Evolutionary conservation across 2,888 invertebrate genomes (phyloP), one percentile per base, ranked within the genome.

Genomic region (Hirtodrosophila duncani): DNA sequence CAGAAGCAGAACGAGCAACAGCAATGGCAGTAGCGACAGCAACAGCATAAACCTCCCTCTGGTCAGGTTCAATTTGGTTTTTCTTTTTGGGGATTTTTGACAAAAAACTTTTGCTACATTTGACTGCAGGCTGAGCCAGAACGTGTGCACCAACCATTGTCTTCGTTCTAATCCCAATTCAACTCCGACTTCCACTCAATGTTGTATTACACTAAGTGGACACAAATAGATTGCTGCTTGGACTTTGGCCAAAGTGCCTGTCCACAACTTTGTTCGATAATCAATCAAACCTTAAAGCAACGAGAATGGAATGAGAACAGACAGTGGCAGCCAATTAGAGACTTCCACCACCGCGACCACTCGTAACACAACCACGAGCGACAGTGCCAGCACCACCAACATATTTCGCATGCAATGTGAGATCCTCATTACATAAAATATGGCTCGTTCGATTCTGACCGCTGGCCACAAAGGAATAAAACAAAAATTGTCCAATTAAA

Each of bases 221-320:
- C 83, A 82, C 78, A 84, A 85, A 83, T 80, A 83, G 85, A 85
- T 84, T 86, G 74, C 27, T 52, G 46, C 37, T 49, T 50, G 45
- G 45, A 48, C 44, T 26, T 9, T 27, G 33, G 16, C 81, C 83
- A n/a, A 75, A 82, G 48, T 72, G 84, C 81, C 84, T 86, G 86
- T 86, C 86, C 83, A 80, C 85, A 86, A 83, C 77, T 85, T 85
- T 77, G 74, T 78, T 67, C 78, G 70, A 85, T 86, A 86, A 86
- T 86, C 86, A 86, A 86, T 86, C 86, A 86, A 86, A 81, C 80
- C 78, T 51, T 48, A 43, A 42, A 26, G 41, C 50, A 23, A 33
- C 9, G 26, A 10, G 27, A 17, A 11, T 14, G 27, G 18, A 42
- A 20, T 26, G 39, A 26, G 23, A 13, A 38, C 13, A 31, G 51